These are phyloP conservation scores for Amblyteles armatorius DNA, from an alignment of 2,888 invertebrate genomes.

Conservation along the genomic window DNA sequence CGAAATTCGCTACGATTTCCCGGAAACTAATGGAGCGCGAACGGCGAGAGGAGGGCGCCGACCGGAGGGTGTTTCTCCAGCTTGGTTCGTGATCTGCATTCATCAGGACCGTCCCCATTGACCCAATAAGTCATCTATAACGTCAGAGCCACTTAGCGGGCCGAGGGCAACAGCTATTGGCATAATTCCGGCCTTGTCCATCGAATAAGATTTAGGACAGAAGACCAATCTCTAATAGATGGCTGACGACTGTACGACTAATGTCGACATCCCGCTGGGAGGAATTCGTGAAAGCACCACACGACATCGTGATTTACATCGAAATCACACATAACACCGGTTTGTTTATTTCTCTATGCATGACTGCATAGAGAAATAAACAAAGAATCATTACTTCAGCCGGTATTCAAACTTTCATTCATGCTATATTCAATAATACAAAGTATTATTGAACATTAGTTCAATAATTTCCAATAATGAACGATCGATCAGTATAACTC, in stretches of 20 bases:
- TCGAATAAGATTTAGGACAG: neutral
- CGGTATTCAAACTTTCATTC: neutral
- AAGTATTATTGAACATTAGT: too few species aligned
- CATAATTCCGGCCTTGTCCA: neutral
- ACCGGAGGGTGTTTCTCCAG: conserved; percentile 12
- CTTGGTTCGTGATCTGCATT: conserved; percentile 23
- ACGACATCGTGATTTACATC: neutral
- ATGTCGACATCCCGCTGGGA: neutral
- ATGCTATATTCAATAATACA: neutral
- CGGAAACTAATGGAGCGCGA: neutral
- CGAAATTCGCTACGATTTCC: neutral
- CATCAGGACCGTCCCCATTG: conserved; percentile 10
- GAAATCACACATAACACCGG: neutral
- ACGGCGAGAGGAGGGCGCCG: conserved; percentile 1
- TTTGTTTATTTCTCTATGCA: too few species aligned
- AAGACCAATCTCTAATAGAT: neutral
- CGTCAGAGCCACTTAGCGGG: neutral
- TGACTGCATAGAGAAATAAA: neutral
- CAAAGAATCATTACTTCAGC: neutral
- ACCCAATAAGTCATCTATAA: conserved; percentile 12
- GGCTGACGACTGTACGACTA: neutral
- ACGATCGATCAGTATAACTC: neutral
- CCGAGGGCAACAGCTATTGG: conserved; percentile 13
- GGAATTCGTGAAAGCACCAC: neutral
- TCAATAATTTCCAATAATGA: neutral